Evolutionary conservation across 1,140 invertebrate species (phyloP), one percentile per base, ranked within the genome.

Genomic region (Heterodera schachtii): DNA sequence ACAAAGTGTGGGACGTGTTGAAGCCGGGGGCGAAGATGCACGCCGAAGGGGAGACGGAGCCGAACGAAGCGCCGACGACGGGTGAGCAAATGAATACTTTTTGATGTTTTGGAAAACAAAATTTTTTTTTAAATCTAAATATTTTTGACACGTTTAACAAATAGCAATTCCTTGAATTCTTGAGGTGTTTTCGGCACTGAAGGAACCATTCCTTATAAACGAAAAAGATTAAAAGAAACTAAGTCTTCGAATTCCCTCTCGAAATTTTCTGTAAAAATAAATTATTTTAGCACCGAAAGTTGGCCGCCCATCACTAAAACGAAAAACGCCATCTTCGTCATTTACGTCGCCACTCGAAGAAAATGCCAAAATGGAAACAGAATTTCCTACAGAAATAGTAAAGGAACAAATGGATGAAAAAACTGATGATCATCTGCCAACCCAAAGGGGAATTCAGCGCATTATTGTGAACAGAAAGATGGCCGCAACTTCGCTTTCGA

Each of bases 21-120:
- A 78, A 78, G 21, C 77, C 77, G 16, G 77, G 77, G 31, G 64
- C 77, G 3, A 78, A 78, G 46, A 11, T 11, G 7, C 77, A 78
- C 47, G 76, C 76, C 46, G 77, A 78, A n/a, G 60, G 66, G 19
- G 77, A 78, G 8, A 44, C 52, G 41, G 77, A 78, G 16, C 5
- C 21, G 8, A 46, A 19, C 31, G 69, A 71, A 6, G 44, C 44
- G 44, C 69, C 6, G 49, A 6, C 49, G 49, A 8, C 69, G 6
- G 69, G 31, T 71, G 69, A 43, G n/a, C 31, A 31, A 31, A 31
- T 31, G 31, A 31, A 31, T 31, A 31, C 31, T 31, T 31, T 31
- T 31, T 31, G 31, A 31, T 31, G 31, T 0, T 0, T 31, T 31
- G 31, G 1, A 31, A 31, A 31, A 31, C 31, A 31, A 31, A 31